Base-by-base conservation (phyloP, 2,888 invertebrate genomes). In the Fragum whitleyi region DNA sequence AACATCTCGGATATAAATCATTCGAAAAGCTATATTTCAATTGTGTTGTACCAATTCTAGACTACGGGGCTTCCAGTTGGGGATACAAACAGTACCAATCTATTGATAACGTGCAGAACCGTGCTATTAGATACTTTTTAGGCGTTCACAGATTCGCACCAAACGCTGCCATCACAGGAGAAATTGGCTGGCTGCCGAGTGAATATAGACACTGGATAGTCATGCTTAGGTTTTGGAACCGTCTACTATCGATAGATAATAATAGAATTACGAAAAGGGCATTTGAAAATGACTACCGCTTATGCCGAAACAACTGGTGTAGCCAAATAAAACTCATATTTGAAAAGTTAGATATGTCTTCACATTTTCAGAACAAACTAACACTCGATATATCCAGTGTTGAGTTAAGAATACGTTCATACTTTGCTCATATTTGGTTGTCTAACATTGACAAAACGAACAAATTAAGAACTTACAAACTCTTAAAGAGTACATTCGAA, bases 1-100 rank as follows among this genome's bases (percentile, higher is more conserved):
- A 75, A 47, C 75, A 83, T 16, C 42, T 42, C 61, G 83, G 83
- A 21, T 69, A 62, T 55, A 74, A 77, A 14, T 68, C 72, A 3
- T 79, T 28, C 26, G 29, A 51, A 28, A 79, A 82, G 73, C 28
- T 85, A 7, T 77, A 47, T 47, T 29, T 59, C n/a, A 51, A 69
- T n/a, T 76, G 81, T 65, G 73, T 85, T 16, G 61, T 26, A 62
- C 74, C 23, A 29, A 67, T 36, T 53, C 16, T 53, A 19, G 69
- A 53, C 62, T 79, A 59, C 79, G 83, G 79, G 83, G 83, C 5
- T 71, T 29, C n/a, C 73, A 61, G n/a, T n/a, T n/a, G n/a, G n/a
- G n/a, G n/a, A n/a, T n/a, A n/a, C n/a, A n/a, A n/a, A 51, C 19
- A 65, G 14, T 77, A 53, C 62, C 53, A 75, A 7, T n/a, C 14